phyloP scores from a whole-genome alignment of 2,888 invertebrate species.

The Odontomyia ornata region DNA sequence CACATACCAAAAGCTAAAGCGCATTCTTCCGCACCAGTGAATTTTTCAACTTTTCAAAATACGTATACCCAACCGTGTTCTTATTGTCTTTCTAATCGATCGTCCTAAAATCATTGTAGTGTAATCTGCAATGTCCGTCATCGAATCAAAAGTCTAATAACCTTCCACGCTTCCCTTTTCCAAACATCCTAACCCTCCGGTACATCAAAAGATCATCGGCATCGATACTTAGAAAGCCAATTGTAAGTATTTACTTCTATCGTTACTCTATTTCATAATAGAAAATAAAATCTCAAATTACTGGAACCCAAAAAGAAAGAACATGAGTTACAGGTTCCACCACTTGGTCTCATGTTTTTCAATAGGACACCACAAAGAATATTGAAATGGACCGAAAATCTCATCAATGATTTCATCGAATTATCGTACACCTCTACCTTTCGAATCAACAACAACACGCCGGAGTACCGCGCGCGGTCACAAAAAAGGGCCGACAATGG shows the following conservation, averaged over 20 bases:
- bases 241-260: neutral
- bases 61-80: neutral
- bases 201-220: neutral
- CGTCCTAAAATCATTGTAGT: slow-evolving; percentile 7
- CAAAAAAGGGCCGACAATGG: neutral
- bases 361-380: too few relatives aligned
- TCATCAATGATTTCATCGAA: slow-evolving; percentile 2
- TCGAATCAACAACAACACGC: neutral
- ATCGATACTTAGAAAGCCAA: neutral
- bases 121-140: slow-evolving; percentile 9
- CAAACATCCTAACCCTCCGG: neutral
- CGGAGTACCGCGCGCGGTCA: too few relatives aligned
- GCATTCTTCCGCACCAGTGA: slow-evolving; percentile 7
- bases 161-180: slow-evolving; percentile 6
- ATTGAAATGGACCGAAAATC: slow-evolving; percentile 4
- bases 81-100: neutral
- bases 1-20: neutral
- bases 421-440: slow-evolving; percentile 8
- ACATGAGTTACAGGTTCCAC: neutral
- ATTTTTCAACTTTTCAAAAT: neutral
- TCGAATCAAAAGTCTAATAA: slow-evolving; percentile 10
- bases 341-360: neutral
- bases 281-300: slow-evolving; percentile 26
- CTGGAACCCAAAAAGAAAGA: neutral
- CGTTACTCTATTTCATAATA: neutral